A percentile compares a stretch with the other conserved stretches of the same genome.
Evolutionary conservation across 2,797 vertebrate genomes (phyloP).

Genomic region (Siniperca scherzeri): DNA sequence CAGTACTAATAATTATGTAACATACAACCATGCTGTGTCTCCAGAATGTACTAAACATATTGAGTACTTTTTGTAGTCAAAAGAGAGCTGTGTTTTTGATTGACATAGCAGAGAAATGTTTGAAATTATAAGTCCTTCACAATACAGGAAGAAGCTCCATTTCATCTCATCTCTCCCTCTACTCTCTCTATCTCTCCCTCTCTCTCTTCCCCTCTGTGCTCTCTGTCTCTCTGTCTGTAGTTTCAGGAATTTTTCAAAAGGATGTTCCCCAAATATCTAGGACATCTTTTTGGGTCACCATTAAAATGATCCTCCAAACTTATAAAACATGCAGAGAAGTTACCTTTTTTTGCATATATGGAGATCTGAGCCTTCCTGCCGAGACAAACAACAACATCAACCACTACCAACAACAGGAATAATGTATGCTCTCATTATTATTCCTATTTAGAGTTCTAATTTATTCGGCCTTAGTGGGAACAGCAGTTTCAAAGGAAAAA

Average conservation of each 20-base stretch:
- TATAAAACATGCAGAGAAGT: slow-evolving; percentile 83
- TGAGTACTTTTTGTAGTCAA: slow-evolving; percentile 5
- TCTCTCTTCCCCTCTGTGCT: slow-evolving; percentile 26
- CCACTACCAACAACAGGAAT: slow-evolving; percentile 83
- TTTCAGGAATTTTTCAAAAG: slow-evolving; percentile 82
- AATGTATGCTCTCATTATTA: slow-evolving; percentile 86
- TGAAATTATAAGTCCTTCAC: slow-evolving; percentile 42
- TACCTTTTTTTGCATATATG: slow-evolving; percentile 84
- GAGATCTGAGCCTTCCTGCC: slow-evolving; percentile 81
- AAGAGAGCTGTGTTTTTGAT: not conserved
- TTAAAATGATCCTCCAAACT: slow-evolving; percentile 81
- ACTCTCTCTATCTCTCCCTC: slow-evolving; percentile 25
- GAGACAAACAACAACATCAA: slow-evolving; percentile 85
- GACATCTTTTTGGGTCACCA: slow-evolving; percentile 88
- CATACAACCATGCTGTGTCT: not conserved
- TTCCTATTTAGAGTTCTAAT: slow-evolving; percentile 84
- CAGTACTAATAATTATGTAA: not conserved
- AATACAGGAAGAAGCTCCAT: slow-evolving; percentile 39
- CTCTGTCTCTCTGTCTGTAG: slow-evolving; percentile 65
- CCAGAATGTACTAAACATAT: not conserved
- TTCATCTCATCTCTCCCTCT: slow-evolving; percentile 43
- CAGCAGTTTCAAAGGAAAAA: slow-evolving; percentile 85
- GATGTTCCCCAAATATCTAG: slow-evolving; percentile 85
- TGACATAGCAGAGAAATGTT: slow-evolving; percentile 35
- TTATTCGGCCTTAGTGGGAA: slow-evolving; percentile 84